Evolutionary conservation across 2,888 invertebrate genomes (phyloP).

Genomic region (Strigamia transsilvanica): DNA sequence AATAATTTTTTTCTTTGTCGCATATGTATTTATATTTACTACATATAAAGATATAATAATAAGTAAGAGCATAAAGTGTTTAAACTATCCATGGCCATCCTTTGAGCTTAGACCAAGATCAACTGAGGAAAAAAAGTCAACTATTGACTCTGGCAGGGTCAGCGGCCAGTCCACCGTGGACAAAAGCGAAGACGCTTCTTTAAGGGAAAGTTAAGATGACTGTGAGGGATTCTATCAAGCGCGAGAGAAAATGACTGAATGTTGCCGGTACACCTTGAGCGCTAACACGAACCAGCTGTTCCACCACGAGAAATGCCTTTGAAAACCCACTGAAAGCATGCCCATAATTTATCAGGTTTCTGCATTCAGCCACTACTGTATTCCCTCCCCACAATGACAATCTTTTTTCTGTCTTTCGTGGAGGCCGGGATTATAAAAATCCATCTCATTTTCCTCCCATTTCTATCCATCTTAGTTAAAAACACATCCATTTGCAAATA

Average conservation of each 20-base stretch:
- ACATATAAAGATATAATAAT: too few species aligned
- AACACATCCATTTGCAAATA: too few species aligned
- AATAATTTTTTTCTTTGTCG: too few species aligned
- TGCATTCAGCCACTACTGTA: not conserved
- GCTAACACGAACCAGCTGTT: constrained; percentile 42
- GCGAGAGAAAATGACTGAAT: constrained; percentile 37
- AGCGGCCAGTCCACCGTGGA: constrained; percentile 5
- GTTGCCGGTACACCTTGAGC: not conserved
- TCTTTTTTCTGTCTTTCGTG: not conserved
- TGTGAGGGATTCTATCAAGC: not conserved
- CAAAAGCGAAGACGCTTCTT: constrained; percentile 39
- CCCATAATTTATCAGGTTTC: constrained; percentile 41
- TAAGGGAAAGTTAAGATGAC: constrained; percentile 5
- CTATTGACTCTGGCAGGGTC: constrained; percentile 27
- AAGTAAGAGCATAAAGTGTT: too few species aligned
- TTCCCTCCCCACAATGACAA: not conserved
- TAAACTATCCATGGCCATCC: too few species aligned
- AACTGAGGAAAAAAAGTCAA: not conserved
- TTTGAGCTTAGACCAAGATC: not conserved
- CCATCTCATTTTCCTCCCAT: too few species aligned
- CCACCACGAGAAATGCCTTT: constrained; percentile 30
- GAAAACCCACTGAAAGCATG: constrained; percentile 39
- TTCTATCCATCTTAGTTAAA: too few species aligned
- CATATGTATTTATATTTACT: too few species aligned
- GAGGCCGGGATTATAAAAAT: too few species aligned